Conservation (phyloP, 2,113 vertebrate species). For the Cololabis saira region DNA sequence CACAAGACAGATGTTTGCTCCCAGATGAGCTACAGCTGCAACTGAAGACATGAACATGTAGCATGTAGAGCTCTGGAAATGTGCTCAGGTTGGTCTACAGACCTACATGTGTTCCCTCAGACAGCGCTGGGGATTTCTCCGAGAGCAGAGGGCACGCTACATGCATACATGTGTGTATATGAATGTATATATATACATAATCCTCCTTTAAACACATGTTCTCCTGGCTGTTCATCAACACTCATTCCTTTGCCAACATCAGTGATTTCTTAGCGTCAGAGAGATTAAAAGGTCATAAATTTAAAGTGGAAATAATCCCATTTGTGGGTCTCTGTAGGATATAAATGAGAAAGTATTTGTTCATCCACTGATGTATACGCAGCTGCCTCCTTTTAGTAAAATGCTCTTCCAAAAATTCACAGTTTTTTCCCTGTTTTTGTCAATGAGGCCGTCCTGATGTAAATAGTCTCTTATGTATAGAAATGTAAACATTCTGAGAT, state of each 20-base stretch:
- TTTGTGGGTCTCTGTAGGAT: slow-evolving; percentile 35
- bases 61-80: slow-evolving; percentile 59
- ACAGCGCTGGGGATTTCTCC: slow-evolving; percentile 42
- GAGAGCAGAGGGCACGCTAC: slow-evolving; percentile 42
- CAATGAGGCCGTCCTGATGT: not conserved
- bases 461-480: slow-evolving; percentile 1
- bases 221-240: slow-evolving; percentile 46
- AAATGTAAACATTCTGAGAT: slow-evolving; percentile 13
- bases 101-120: slow-evolving; percentile 42
- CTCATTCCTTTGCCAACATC: slow-evolving; percentile 37
- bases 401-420: slow-evolving; percentile 27
- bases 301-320: slow-evolving; percentile 69
- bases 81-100: slow-evolving; percentile 41
- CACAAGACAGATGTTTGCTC: slow-evolving; percentile 72
- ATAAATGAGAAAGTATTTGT: slow-evolving; percentile 41
- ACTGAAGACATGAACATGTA: slow-evolving; percentile 53
- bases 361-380: slow-evolving; percentile 36
- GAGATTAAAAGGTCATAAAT: slow-evolving; percentile 70
- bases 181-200: not conserved
- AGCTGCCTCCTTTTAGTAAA: slow-evolving; percentile 38
- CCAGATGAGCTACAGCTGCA: slow-evolving; percentile 60
- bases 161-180: slow-evolving; percentile 11
- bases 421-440: not conserved
- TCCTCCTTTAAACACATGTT: slow-evolving; percentile 47
- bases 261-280: slow-evolving; percentile 67